These are phyloP conservation scores for Kryptopterus vitreolus DNA, from an alignment of 2,797 vertebrate genomes.

Conservation along the genomic window DNA sequence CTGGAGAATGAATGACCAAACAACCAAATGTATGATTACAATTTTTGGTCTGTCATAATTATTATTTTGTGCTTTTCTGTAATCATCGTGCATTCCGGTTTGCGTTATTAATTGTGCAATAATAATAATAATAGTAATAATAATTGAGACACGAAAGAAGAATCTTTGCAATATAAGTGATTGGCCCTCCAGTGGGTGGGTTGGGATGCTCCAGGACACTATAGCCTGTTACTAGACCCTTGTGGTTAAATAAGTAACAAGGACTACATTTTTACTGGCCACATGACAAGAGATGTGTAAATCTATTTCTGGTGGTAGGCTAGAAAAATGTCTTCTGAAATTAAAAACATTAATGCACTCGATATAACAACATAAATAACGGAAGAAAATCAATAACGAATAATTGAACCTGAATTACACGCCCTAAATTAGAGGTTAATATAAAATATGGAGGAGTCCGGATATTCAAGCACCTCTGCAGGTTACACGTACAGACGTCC, in stretches of 20 bases:
- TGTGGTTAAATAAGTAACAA: slow-evolving; percentile 8
- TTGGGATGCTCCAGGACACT: slow-evolving; percentile 3
- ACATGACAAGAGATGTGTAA: background rate
- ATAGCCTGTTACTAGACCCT: background rate
- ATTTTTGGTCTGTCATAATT: background rate
- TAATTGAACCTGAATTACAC: background rate
- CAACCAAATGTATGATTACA: background rate
- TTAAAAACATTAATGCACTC: background rate
- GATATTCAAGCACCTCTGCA: background rate
- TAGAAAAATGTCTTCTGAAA: background rate
- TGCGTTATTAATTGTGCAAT: background rate
- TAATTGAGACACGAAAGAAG: background rate
- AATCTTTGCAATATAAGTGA: too few relatives aligned
- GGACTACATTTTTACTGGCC: slow-evolving; percentile 2
- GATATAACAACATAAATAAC: background rate
- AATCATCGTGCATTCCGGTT: background rate
- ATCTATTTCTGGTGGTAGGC: background rate
- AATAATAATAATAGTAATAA: too few relatives aligned
- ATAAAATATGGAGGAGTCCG: background rate
- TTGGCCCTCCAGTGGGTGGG: background rate
- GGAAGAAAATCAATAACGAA: background rate
- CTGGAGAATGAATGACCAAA: background rate
- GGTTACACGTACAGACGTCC: background rate
- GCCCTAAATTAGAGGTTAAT: background rate
- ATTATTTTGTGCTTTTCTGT: background rate